Conservation (phyloP, 1,140 invertebrate species). For the Delia radicum region DNA sequence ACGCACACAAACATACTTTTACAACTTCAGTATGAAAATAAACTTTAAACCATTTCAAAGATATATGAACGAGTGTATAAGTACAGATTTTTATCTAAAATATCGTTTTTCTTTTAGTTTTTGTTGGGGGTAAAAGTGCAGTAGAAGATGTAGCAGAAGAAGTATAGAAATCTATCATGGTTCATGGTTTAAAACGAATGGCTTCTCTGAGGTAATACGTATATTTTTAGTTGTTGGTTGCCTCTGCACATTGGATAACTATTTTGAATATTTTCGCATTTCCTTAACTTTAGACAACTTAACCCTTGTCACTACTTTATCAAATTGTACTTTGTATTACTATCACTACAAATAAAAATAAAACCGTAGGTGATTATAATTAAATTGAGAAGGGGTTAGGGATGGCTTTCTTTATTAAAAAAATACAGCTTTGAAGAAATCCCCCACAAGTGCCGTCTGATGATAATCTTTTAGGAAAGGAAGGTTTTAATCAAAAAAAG, state of each 20-base stretch:
- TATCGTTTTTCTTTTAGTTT: not conserved
- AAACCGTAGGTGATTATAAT: not conserved
- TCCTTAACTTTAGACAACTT: slow-evolving; percentile 21
- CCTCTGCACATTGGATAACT: not conserved
- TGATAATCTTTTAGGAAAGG: too few species aligned
- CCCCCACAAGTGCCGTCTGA: too few species aligned
- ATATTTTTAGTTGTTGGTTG: not conserved
- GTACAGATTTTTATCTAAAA: not conserved
- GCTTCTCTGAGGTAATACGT: slow-evolving; percentile 21
- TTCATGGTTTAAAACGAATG: slow-evolving; percentile 10
- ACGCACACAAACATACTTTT: not conserved
- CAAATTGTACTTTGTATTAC: slow-evolving; percentile 20
- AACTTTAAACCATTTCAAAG: not conserved
- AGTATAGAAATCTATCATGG: not conserved
- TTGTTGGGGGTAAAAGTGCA: not conserved
- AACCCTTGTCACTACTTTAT: slow-evolving; percentile 23
- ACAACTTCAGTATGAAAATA: not conserved
- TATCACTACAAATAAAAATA: not conserved
- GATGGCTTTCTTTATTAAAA: too few species aligned
- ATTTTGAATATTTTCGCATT: slow-evolving; percentile 19
- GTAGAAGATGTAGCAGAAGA: not conserved
- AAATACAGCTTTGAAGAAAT: too few species aligned
- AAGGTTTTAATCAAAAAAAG: too few species aligned
- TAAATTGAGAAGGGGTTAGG: too few species aligned
- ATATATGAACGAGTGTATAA: not conserved